Evolutionary conservation across 1,140 invertebrate genomes (phyloP).

Genomic region (Pemphigus obesinymphae): DNA sequence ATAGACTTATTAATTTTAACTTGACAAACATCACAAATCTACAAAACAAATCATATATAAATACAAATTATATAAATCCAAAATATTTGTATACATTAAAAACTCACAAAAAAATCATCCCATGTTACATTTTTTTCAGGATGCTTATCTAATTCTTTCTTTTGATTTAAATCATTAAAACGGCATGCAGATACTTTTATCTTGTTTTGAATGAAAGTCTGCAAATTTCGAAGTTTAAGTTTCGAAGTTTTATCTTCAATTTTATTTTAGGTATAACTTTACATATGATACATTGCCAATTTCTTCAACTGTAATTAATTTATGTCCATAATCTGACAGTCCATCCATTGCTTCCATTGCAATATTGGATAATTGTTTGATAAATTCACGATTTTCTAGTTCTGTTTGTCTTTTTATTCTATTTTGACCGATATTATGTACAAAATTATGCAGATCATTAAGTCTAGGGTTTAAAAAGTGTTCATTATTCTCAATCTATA

Average conservation of each 20-base stretch:
- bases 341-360: neutral
- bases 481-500: neutral
- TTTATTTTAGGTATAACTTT: neutral
- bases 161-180: slow-evolving; percentile 16
- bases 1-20: neutral
- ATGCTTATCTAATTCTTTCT: neutral
- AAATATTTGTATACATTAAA: neutral
- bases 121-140: neutral
- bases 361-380: neutral
- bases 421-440: neutral
- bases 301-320: neutral
- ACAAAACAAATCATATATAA: neutral
- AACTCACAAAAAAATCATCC: neutral
- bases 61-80: neutral
- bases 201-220: neutral
- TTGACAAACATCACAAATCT: neutral
- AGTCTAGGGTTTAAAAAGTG: neutral
- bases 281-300: neutral
- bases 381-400: neutral
- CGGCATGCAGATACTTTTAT: neutral
- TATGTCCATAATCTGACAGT: neutral
- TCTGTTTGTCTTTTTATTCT: neutral
- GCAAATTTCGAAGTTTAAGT: neutral
- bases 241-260: neutral
- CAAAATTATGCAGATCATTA: neutral